Evolutionary conservation across 30 jellyfish, hydroid and myxozoan species (phyloP).

Genomic region (Aurelia sp.): DNA sequence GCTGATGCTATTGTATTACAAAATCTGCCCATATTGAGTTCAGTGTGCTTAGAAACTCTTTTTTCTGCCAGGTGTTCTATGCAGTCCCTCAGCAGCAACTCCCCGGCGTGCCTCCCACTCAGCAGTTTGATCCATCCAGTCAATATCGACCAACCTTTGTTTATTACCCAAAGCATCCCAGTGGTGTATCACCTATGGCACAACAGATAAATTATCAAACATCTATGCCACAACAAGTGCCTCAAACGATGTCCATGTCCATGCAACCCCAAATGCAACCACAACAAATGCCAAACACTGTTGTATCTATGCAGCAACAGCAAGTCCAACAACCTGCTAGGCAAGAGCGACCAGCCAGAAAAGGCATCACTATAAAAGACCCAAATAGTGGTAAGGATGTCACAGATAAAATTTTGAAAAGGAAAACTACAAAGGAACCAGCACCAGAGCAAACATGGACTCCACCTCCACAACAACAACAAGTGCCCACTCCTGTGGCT

Average conservation of each 20-base stretch:
- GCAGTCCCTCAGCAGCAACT: background rate
- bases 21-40: too few relatives aligned
- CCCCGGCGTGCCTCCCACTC: background rate
- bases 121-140: slow-evolving; percentile 2
- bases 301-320: background rate
- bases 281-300: slow-evolving; percentile 1
- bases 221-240: background rate
- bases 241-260: background rate
- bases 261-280: slow-evolving; percentile 21
- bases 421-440: slow-evolving; percentile 12
- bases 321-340: background rate
- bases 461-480: background rate
- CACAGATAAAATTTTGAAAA: slow-evolving; percentile 23
- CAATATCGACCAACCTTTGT: background rate
- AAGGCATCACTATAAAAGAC: slow-evolving; percentile 18
- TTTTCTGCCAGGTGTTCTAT: background rate
- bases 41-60: background rate
- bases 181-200: background rate
- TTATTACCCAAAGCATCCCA: background rate
- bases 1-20: too few relatives aligned
- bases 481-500: background rate
- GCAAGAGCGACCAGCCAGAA: slow-evolving; percentile 10
- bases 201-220: background rate
- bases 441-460: slow-evolving; percentile 10
- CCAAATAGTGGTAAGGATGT: slow-evolving; percentile 57